Evolutionary conservation across 2,888 invertebrate genomes (phyloP).

Genomic region (Mamestra brassicae): DNA sequence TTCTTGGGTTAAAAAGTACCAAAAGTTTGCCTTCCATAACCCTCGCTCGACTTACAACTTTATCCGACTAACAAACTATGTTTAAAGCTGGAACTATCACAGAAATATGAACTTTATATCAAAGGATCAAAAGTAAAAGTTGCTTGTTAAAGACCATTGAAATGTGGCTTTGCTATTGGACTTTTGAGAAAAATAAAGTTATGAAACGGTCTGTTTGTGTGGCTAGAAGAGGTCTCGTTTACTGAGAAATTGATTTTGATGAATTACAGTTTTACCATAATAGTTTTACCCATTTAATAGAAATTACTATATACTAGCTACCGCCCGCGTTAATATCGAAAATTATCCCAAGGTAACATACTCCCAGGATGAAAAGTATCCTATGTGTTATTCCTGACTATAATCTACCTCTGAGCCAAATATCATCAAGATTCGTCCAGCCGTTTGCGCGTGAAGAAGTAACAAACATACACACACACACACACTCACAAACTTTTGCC

Average conservation of each 20-base stretch:
- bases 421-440: no score
- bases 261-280: neutral
- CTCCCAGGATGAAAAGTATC: no score
- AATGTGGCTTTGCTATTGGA: conserved; percentile 12
- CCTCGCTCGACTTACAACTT: conserved; percentile 45
- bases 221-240: neutral
- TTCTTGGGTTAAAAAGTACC: conserved; percentile 43
- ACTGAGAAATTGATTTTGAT: neutral
- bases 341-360: no score
- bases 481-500: no score
- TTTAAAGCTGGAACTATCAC: conserved; percentile 3
- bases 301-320: no score
- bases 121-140: conserved; percentile 1
- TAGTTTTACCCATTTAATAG: no score
- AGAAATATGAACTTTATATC: conserved; percentile 15
- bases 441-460: no score
- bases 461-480: no score
- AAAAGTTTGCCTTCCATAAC: conserved; percentile 32
- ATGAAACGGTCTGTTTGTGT: conserved; percentile 11
- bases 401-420: no score
- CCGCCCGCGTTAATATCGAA: no score
- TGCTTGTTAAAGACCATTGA: neutral
- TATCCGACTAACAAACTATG: conserved; percentile 27
- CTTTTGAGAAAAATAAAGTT: conserved; percentile 16
- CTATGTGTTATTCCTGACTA: no score